A percentile compares a stretch with the other conserved stretches of the same genome.
Evolutionary conservation across 2,797 vertebrate genomes (phyloP).

Genomic region (Salarias fasciatus): DNA sequence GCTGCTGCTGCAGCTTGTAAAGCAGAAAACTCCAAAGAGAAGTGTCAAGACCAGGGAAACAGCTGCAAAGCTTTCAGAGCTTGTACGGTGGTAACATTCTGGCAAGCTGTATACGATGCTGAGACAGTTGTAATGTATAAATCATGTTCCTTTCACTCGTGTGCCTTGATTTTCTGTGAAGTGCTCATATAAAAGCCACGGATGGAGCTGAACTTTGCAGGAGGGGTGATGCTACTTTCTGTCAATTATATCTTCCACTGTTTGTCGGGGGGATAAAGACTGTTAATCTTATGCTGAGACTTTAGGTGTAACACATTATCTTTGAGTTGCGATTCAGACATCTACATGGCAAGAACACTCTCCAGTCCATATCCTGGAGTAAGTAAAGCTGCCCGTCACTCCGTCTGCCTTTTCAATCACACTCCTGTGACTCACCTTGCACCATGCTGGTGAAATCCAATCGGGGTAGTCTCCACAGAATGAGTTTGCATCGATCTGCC

Average conservation of each 20-base stretch:
- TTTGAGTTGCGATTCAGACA: background rate
- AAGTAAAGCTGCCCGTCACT: conserved; percentile 19
- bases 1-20: conserved; percentile 26
- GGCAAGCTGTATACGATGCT: background rate
- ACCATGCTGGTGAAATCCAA: conserved; percentile 51
- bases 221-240: too few species aligned
- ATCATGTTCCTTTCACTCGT: conserved; percentile 22
- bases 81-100: conserved; percentile 12
- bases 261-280: too few species aligned
- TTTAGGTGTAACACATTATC: too few species aligned
- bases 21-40: conserved; percentile 28
- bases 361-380: conserved; percentile 23
- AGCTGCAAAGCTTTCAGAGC: conserved; percentile 14
- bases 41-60: conserved; percentile 23
- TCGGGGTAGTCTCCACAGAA: conserved; percentile 56
- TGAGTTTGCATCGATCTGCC: conserved; percentile 75
- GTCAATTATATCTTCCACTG: background rate
- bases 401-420: conserved; percentile 17
- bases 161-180: background rate
- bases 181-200: background rate
- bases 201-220: background rate
- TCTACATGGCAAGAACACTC: conserved; percentile 3
- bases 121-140: conserved; percentile 24
- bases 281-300: too few species aligned
- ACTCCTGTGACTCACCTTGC: conserved; percentile 24